These are phyloP conservation scores for Chunga burmeisteri DNA, from an alignment of 2,113 vertebrate genomes.

Conservation along the genomic window DNA sequence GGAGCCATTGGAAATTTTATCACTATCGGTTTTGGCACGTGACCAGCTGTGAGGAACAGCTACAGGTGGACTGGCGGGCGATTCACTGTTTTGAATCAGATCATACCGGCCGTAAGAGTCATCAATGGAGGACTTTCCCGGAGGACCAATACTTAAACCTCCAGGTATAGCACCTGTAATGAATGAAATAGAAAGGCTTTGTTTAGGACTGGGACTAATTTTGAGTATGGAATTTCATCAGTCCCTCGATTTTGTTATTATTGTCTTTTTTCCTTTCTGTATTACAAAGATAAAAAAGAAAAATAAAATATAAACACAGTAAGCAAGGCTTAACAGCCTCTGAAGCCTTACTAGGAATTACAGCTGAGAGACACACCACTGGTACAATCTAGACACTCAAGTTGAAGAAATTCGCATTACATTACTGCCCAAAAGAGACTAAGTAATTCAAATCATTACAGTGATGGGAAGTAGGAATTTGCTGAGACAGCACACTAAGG, in stretches of 20 bases:
- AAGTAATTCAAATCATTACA: background rate
- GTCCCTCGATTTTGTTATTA: background rate
- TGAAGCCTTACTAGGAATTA: background rate
- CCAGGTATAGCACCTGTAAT: constrained; percentile 89
- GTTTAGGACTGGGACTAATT: background rate
- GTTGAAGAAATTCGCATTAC: background rate
- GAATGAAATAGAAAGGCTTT: background rate
- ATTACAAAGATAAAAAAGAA: background rate
- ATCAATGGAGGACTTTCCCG: constrained; percentile 90
- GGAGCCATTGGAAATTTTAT: constrained; percentile 95
- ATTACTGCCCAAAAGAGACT: background rate
- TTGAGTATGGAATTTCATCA: background rate
- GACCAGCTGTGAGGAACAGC: constrained; percentile 94
- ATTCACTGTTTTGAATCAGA: constrained; percentile 90
- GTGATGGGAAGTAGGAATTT: background rate
- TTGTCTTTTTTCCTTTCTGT: background rate
- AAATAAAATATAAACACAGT: background rate
- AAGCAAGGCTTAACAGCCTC: background rate
- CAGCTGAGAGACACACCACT: background rate
- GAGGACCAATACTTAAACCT: constrained; percentile 87
- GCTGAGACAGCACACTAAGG: background rate
- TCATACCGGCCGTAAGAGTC: constrained; percentile 95
- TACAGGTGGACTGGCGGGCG: constrained; percentile 89
- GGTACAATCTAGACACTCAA: background rate
- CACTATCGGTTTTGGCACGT: constrained; percentile 91